Evolutionary conservation across 2,113 vertebrate genomes (phyloP).

Genomic region (Mesitornis unicolor): DNA sequence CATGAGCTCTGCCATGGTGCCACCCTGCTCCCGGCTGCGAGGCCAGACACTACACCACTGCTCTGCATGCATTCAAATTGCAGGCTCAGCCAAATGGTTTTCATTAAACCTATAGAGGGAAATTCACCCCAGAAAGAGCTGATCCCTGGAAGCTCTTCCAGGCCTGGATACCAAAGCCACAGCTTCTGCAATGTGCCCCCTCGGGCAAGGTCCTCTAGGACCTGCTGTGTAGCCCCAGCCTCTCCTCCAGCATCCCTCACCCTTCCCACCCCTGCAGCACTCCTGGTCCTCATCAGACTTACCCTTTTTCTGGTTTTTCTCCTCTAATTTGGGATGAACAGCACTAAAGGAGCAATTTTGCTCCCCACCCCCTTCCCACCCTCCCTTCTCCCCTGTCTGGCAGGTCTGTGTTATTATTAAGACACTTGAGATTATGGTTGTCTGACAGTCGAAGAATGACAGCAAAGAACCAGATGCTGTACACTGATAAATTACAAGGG

Average conservation of each 20-base stretch:
- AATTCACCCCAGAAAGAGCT: not conserved
- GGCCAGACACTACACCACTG: accelerated
- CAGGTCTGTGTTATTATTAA: slow-evolving; percentile 71
- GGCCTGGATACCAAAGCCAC: not conserved
- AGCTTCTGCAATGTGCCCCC: not conserved
- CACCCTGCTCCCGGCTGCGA: not conserved
- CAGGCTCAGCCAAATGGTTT: not conserved
- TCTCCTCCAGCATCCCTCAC: not conserved
- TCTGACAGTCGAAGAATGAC: slow-evolving; percentile 64
- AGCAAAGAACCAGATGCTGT: slow-evolving; percentile 67
- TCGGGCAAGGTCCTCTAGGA: not conserved
- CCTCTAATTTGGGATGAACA: not conserved
- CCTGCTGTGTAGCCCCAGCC: not conserved
- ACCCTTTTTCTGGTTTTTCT: not conserved
- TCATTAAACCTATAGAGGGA: not conserved
- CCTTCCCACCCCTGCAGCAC: not conserved
- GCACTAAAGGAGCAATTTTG: slow-evolving; percentile 18
- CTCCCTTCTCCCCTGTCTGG: slow-evolving; percentile 41
- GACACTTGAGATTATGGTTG: slow-evolving; percentile 64
- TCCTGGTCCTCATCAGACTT: not conserved
- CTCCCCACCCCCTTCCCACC: not conserved
- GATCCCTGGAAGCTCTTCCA: not conserved
- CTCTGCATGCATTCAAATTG: not conserved
- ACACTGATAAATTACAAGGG: slow-evolving; percentile 62
- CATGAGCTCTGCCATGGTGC: not conserved